phyloP scores from a whole-genome alignment of 2,888 invertebrate genomes.

The Tetragnatha montana region DNA sequence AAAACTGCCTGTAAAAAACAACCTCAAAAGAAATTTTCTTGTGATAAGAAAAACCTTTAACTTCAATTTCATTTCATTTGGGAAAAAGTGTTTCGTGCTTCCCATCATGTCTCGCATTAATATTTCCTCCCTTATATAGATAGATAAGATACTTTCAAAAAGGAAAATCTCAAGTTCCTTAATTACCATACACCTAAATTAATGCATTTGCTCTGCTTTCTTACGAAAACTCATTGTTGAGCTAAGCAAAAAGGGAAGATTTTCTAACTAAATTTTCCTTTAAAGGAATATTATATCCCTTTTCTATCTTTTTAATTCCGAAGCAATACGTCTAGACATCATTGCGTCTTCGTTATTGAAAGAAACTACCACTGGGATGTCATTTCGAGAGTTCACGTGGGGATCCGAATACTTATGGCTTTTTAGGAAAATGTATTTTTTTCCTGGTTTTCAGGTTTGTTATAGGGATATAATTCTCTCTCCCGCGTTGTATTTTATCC shows the following conservation, averaged over 20 bases:
- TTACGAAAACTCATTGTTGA: not conserved
- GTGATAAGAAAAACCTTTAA: not conserved
- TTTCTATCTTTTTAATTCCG: not conserved
- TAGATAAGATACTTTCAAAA: too few species aligned
- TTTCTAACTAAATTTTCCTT: too few species aligned
- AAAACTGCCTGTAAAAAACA: too few species aligned
- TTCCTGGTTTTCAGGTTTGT: slow-evolving; percentile 15
- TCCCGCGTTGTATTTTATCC: slow-evolving; percentile 34
- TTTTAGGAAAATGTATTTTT: not conserved
- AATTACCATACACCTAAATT: too few species aligned
- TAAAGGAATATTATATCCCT: not conserved
- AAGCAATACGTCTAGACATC: not conserved
- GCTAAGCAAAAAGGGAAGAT: too few species aligned
- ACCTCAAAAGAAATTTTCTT: too few species aligned
- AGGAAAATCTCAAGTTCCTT: too few species aligned
- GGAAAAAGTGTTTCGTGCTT: not conserved
- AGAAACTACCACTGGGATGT: slow-evolving; percentile 11
- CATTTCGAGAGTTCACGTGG: slow-evolving; percentile 41
- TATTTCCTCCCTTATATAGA: too few species aligned
- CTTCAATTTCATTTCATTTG: not conserved
- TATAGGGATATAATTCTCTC: slow-evolving; percentile 40
- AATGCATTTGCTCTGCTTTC: not conserved
- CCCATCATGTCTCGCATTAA: not conserved
- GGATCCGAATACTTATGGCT: slow-evolving; percentile 18
- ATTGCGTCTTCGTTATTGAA: slow-evolving; percentile 44